Conservation (phyloP, 2,113 vertebrate genomes). For the Caranx ignobilis region DNA sequence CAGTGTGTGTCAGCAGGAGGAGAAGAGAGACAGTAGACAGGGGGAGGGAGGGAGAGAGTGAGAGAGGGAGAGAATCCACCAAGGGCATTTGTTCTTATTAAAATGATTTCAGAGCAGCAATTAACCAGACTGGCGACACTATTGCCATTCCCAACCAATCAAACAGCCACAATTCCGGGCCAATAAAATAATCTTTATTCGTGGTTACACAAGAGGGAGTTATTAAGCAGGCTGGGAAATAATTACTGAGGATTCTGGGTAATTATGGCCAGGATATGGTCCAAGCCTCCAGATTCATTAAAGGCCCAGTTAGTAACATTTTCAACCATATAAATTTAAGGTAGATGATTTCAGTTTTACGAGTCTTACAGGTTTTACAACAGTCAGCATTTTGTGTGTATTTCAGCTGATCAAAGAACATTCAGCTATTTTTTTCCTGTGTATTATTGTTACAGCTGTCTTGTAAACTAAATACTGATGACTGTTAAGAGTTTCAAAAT, state of each 20-base stretch:
- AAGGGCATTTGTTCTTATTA: conserved; percentile 69
- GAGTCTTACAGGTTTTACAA: background rate
- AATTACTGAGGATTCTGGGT: conserved; percentile 65
- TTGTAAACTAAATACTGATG: background rate
- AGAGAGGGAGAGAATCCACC: conserved; percentile 13
- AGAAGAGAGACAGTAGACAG: background rate
- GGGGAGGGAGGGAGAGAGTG: background rate
- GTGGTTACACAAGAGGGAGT: conserved; percentile 58
- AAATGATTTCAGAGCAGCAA: conserved; percentile 67
- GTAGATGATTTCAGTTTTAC: background rate
- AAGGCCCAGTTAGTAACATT: conserved; percentile 14
- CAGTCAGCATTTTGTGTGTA: background rate
- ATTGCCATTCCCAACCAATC: conserved; percentile 51
- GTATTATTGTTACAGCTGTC: background rate
- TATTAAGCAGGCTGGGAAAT: conserved; percentile 63
- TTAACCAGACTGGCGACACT: conserved; percentile 65
- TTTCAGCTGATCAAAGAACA: background rate
- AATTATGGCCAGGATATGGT: conserved; percentile 60
- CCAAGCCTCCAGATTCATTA: conserved; percentile 42
- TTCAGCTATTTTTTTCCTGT: background rate
- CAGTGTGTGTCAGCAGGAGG: conserved; percentile 1
- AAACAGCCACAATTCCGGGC: conserved; percentile 47
- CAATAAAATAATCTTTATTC: conserved; percentile 69
- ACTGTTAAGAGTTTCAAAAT: background rate
- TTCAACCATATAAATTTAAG: conserved; percentile 8